Conservation (phyloP, 2,113 vertebrate species). For the Phainopepla nitens region DNA sequence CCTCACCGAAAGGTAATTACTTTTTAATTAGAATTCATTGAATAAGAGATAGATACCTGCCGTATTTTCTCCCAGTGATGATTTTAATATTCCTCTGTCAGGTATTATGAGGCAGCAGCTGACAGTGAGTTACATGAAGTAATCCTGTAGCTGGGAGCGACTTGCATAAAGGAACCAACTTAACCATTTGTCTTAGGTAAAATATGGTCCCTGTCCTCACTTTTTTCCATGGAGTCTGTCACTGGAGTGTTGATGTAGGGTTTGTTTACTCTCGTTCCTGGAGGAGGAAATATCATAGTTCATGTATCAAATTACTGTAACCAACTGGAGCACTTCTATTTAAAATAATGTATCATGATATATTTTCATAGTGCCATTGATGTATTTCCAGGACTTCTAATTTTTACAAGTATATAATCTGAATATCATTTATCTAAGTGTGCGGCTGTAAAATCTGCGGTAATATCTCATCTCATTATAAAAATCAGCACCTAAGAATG, state of each 20-base stretch:
- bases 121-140: conserved; percentile 69
- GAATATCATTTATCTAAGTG: conserved; percentile 39
- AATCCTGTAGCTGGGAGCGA: conserved; percentile 63
- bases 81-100: conserved; percentile 75
- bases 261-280: conserved; percentile 72
- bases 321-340: conserved; percentile 72
- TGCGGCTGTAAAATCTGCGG: conserved; percentile 11
- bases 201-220: conserved; percentile 68
- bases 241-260: conserved; percentile 66
- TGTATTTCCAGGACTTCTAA: conserved; percentile 57
- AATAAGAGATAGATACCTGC: conserved; percentile 71
- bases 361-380: conserved; percentile 50
- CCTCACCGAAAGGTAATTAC: conserved; percentile 59
- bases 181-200: conserved; percentile 74
- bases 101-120: conserved; percentile 68
- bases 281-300: conserved; percentile 68
- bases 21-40: conserved; percentile 79
- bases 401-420: conserved; percentile 56
- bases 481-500: conserved; percentile 58
- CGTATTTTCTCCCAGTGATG: conserved; percentile 54
- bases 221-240: conserved; percentile 64
- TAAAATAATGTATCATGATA: conserved; percentile 61
- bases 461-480: conserved; percentile 60
- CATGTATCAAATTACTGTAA: conserved; percentile 76
- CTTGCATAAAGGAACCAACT: conserved; percentile 73